phyloP scores from a whole-genome alignment of 2,888 invertebrate genomes.

The Brachyopa scutellaris region DNA sequence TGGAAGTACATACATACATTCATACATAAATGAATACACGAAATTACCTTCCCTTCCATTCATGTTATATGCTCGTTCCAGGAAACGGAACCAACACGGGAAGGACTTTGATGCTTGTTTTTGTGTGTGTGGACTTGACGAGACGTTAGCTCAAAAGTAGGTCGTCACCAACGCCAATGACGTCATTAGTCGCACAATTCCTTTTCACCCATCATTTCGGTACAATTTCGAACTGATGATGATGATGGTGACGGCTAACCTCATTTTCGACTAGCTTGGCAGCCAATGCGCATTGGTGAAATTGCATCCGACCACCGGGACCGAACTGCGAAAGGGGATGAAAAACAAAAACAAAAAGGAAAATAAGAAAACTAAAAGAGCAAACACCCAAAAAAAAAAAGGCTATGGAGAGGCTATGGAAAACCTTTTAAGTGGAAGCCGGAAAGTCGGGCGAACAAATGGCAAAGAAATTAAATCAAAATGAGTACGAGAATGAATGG shows the following conservation, averaged over 20 bases:
- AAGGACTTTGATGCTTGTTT: slow-evolving; percentile 29
- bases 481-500: slow-evolving; percentile 32
- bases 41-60: slow-evolving; percentile 59
- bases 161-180: slow-evolving; percentile 67
- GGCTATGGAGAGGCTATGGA: not conserved
- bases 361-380: slow-evolving; percentile 4
- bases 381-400: not conserved
- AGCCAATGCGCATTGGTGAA: slow-evolving; percentile 63
- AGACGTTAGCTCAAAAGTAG: slow-evolving; percentile 62
- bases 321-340: slow-evolving; percentile 2
- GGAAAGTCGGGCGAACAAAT: not conserved
- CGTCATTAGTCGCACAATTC: slow-evolving; percentile 63
- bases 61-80: slow-evolving; percentile 53
- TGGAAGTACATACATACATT: too few relatives aligned
- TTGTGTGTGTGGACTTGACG: slow-evolving; percentile 49
- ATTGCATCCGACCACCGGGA: slow-evolving; percentile 20
- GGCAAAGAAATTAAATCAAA: not conserved
- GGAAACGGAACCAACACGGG: slow-evolving; percentile 30
- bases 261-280: slow-evolving; percentile 40
- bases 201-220: slow-evolving; percentile 42
- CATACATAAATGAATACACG: slow-evolving; percentile 26
- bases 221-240: slow-evolving; percentile 29
- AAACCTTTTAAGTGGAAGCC: not conserved
- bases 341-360: slow-evolving; percentile 26
- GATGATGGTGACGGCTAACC: slow-evolving; percentile 32